These are phyloP conservation scores for Tetramorium simillimum DNA, from an alignment of 1,140 invertebrate genomes.

Conservation along the genomic window DNA sequence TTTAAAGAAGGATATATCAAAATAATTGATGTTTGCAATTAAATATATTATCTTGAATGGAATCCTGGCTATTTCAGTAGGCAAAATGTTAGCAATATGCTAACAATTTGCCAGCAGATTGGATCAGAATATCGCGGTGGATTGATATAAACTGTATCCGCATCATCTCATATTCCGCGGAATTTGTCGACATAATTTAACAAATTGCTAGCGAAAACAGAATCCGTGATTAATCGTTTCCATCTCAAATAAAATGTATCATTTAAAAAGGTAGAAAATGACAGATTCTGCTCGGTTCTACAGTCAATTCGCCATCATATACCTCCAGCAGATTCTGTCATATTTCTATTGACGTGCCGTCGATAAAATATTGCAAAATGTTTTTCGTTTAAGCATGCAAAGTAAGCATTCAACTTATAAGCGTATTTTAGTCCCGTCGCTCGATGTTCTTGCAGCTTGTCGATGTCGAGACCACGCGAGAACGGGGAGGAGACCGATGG, in stretches of 20 bases:
- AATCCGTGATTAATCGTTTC: too few relatives aligned
- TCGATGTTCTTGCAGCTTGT: constrained; percentile 74
- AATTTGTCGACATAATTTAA: too few relatives aligned
- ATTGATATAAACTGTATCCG: background rate
- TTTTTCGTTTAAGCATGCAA: too few relatives aligned
- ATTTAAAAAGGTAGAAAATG: background rate
- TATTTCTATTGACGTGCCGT: background rate
- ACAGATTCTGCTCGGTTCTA: background rate
- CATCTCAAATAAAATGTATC: background rate
- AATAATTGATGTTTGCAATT: background rate
- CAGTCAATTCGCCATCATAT: background rate
- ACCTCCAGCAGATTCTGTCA: background rate
- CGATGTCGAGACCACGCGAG: constrained; percentile 82
- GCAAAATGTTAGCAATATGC: background rate
- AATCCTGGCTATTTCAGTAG: background rate
- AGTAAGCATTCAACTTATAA: too few relatives aligned
- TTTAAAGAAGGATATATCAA: too few relatives aligned
- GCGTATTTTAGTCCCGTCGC: background rate
- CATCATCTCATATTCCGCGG: background rate
- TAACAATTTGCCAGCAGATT: background rate
- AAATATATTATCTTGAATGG: background rate
- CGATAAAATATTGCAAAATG: background rate
- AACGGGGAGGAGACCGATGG: constrained; percentile 85
- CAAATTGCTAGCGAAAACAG: too few relatives aligned
- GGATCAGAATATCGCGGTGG: background rate